Conservation (phyloP, 2,113 vertebrate genomes). For the Cebus imitator region DNA sequence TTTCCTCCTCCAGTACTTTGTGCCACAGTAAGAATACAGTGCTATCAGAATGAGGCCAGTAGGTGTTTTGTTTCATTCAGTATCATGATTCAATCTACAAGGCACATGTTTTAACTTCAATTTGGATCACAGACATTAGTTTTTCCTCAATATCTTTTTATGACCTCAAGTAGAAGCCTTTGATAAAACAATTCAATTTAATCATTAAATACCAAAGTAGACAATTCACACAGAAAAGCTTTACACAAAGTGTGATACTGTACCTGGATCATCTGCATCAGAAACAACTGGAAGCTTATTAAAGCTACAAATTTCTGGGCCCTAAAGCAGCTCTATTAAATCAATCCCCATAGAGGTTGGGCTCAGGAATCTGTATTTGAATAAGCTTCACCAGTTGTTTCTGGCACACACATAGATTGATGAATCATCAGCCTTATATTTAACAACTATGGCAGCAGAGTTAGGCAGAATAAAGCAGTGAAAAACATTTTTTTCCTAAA, state of each 20-base stretch:
- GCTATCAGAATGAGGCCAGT: not conserved
- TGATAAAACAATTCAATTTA: slow-evolving; percentile 37
- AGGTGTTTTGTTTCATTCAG: not conserved
- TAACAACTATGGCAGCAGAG: not conserved
- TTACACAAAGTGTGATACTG: not conserved
- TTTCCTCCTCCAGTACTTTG: not conserved
- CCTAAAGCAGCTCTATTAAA: not conserved
- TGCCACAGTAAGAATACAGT: not conserved
- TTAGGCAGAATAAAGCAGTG: not conserved
- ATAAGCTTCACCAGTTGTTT: slow-evolving; percentile 10
- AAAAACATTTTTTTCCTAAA: not conserved
- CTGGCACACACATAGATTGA: not conserved
- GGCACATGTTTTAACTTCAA: not conserved
- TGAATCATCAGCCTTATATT: not conserved
- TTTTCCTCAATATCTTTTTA: slow-evolving; percentile 37
- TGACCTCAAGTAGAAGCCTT: not conserved
- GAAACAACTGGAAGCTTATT: slow-evolving; percentile 24
- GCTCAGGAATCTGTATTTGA: not conserved
- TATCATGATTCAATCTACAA: slow-evolving; percentile 12
- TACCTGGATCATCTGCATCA: not conserved
- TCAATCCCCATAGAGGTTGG: not conserved
- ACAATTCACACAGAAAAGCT: not conserved
- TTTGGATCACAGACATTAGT: not conserved
- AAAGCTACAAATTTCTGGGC: not conserved
- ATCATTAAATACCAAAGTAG: slow-evolving; percentile 27